Percentiles rank a stretch among this genome's conserved stretches.
Conservation (phyloP, 92 coral and sea anemone species). For the Porites evermanni region DNA sequence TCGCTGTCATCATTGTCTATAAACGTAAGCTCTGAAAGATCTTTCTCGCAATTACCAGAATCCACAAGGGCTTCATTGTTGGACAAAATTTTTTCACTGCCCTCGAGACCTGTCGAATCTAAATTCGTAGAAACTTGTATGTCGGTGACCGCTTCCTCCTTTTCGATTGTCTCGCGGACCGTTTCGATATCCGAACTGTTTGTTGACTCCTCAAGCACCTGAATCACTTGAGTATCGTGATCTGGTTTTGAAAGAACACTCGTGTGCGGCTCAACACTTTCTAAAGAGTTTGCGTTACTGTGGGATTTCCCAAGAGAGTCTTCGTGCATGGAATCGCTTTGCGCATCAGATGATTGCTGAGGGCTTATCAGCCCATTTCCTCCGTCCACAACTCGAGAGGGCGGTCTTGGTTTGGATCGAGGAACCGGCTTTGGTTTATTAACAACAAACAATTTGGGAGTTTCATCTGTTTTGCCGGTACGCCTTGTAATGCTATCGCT, state of each 20-base stretch:
- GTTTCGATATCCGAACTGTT: constrained; percentile 11
- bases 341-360: constrained; percentile 15
- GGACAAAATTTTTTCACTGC: neutral
- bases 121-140: neutral
- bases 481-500: neutral
- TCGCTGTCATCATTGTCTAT: constrained; percentile 48
- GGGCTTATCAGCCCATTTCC: constrained; percentile 1
- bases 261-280: neutral
- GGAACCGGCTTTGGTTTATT: constrained; percentile 77
- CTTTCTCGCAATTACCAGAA: constrained; percentile 10
- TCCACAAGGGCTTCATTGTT: constrained; percentile 1
- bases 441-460: constrained; percentile 11
- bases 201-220: neutral
- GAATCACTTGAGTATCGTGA: constrained; percentile 13
- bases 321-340: constrained; percentile 8
- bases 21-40: constrained; percentile 13
- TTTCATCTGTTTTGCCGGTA: constrained; percentile 13
- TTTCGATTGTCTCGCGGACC: constrained; percentile 4
- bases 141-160: constrained; percentile 4
- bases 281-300: constrained; percentile 40
- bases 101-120: neutral
- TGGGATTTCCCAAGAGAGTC: constrained; percentile 47
- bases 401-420: constrained; percentile 63
- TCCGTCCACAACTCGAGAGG: constrained; percentile 20
- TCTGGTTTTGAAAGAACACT: constrained; percentile 24